These are phyloP conservation scores for Aegithalos caudatus DNA, from an alignment of 2,113 vertebrate genomes.

Conservation along the genomic window DNA sequence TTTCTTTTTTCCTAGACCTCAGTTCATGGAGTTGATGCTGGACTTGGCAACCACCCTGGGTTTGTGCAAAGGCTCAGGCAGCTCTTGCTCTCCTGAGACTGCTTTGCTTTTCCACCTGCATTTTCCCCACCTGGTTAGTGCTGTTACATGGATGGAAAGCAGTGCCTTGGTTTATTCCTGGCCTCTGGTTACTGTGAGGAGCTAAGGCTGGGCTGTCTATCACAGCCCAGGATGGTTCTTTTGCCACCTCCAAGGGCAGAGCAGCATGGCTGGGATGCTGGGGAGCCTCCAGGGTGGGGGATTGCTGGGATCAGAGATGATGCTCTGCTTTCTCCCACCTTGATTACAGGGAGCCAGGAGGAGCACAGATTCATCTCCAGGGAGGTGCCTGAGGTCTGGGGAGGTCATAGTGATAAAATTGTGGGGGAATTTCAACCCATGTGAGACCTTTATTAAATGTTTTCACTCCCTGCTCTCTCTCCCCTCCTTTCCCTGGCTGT, in stretches of 20 bases:
- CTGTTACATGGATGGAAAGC: background rate
- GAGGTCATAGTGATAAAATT: background rate
- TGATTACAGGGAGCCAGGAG: background rate
- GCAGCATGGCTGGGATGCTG: background rate
- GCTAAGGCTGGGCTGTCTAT: background rate
- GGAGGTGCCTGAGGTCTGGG: background rate
- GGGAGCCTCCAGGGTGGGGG: background rate
- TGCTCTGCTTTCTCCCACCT: background rate
- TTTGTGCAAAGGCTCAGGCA: background rate
- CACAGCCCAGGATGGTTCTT: no score
- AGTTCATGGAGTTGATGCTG: background rate
- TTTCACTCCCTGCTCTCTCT: background rate
- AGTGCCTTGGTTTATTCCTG: background rate
- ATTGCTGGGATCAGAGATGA: background rate
- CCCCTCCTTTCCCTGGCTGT: background rate
- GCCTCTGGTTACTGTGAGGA: background rate
- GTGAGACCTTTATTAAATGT: accelerated
- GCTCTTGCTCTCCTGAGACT: background rate
- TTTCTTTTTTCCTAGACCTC: background rate
- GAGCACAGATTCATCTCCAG: background rate
- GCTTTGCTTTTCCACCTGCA: background rate
- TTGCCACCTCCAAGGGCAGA: no score
- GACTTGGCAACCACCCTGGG: accelerated
- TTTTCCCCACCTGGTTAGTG: accelerated
- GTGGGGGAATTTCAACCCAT: background rate